Evolutionary conservation across 1,140 invertebrate species (phyloP).

Genomic region (Megathymus violae): DNA sequence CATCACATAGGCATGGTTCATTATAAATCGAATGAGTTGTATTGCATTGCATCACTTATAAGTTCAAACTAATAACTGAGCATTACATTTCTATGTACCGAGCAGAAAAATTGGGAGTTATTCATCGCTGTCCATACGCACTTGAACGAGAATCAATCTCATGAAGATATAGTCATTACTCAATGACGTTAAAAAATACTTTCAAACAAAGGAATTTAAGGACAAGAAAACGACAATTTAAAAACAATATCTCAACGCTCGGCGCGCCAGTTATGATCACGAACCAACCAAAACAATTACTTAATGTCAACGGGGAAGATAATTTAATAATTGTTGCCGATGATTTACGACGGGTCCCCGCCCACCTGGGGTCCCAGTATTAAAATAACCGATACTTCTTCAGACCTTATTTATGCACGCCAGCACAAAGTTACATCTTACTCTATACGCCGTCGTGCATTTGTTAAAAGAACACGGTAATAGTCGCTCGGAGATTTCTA

Average conservation of each 20-base stretch:
- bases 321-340: constrained; percentile 82
- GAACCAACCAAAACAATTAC: constrained; percentile 76
- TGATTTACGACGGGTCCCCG: constrained; percentile 74
- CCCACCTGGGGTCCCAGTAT: constrained; percentile 75
- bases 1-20: no score
- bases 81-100: neutral
- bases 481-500: constrained; percentile 79
- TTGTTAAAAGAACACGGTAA: constrained; percentile 83
- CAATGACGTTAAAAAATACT: constrained; percentile 45
- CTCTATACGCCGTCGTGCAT: constrained; percentile 70
- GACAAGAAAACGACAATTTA: constrained; percentile 64
- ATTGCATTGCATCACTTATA: no score
- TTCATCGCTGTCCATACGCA: constrained; percentile 23
- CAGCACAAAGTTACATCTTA: constrained; percentile 78
- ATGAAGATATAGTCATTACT: constrained; percentile 37
- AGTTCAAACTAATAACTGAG: neutral
- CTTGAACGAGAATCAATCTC: constrained; percentile 26
- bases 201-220: constrained; percentile 60
- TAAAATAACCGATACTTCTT: constrained; percentile 76
- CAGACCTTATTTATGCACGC: constrained; percentile 75
- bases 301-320: constrained; percentile 83
- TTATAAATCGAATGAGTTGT: no score
- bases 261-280: constrained; percentile 64
- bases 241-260: constrained; percentile 64
- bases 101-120: constrained; percentile 1